A percentile compares a stretch with the other conserved stretches of the same genome.
phyloP scores from a whole-genome alignment of 2,797 vertebrate genomes.

The Halcyon chelicuti region DNA sequence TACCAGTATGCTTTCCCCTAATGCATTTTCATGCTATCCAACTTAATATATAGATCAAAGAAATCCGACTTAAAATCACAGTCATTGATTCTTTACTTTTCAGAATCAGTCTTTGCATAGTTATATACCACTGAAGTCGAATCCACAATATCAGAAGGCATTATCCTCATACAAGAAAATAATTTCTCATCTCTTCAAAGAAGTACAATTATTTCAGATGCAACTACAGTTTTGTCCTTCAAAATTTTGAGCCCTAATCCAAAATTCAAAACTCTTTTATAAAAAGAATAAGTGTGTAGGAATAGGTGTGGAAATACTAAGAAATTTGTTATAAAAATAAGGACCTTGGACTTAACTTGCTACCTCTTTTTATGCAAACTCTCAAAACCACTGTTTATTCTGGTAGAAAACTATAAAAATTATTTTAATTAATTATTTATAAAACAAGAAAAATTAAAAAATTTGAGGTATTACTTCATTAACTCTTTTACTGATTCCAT shows the following conservation, averaged over 20 bases:
- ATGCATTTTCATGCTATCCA: neutral
- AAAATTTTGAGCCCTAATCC: conserved; percentile 46
- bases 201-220: conserved; percentile 39
- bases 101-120: conserved; percentile 14
- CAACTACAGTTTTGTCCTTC: conserved; percentile 35
- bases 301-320: neutral
- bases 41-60: neutral
- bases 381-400: neutral
- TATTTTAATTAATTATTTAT: neutral
- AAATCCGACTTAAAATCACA: conserved; percentile 47
- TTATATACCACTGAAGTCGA: neutral
- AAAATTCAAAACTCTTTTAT: conserved; percentile 18
- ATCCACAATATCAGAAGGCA: neutral
- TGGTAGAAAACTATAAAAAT: neutral
- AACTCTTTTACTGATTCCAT: neutral
- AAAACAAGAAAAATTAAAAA: neutral
- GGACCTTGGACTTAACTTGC: neutral
- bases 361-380: neutral
- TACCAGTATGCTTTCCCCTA: conserved; percentile 35
- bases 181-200: conserved; percentile 48
- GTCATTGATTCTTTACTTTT: conserved; percentile 37
- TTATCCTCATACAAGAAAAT: conserved; percentile 16
- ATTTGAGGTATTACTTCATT: neutral
- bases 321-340: neutral
- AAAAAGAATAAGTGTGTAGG: neutral